Evolutionary conservation across 37 sponge, comb jelly and placozoan genomes (phyloP), one percentile per base, ranked within the genome.

Genomic region (Mnemiopsis leidyi): DNA sequence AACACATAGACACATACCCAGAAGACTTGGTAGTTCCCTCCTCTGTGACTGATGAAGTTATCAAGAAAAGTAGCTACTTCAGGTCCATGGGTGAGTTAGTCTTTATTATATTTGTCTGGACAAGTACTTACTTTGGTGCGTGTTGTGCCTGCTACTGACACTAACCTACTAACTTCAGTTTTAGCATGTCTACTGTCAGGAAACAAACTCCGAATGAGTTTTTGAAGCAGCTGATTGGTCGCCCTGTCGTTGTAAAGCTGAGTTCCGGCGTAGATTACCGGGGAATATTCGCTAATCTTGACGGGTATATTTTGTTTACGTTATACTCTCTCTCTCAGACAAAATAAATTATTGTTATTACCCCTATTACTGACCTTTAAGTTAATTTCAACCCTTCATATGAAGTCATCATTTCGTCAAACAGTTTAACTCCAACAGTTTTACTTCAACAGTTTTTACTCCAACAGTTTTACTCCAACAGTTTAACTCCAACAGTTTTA

Each of bases 151-250:
- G n/a, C n/a, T n/a, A n/a, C n/a, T n/a, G n/a, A n/a, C n/a, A n/a
- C n/a, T n/a, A n/a, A n/a, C n/a, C n/a, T n/a, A n/a, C n/a, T n/a
- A n/a, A n/a, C n/a, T n/a, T n/a, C n/a, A n/a, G n/a, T n/a, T 48
- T 18, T 48, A 79, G 82, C 33, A 79, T 79, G 82, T 79, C 82
- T 79, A 35, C 37, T 32, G 37, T 79, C 7, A 95, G 92, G 77
- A 97, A 96, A 88, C 97, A 97, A 69, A 95, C 94, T 32, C 99
- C 99, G 0, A 99, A 97, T 36, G 99, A 99, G 32, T 99, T 99
- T 77, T 94, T 99, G 69, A 99, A 99, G 97, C 97, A 95, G 79
- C 96, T 99, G 18, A 97, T 96, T 21, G 99, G 99, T 23, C 94
- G 96, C 29, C 99, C 99, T 23, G 99, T 99, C 0, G 96, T 96